Percentiles rank a stretch among this genome's conserved stretches.
These are phyloP conservation scores for Gonatopus flavifemur DNA, from an alignment of 1,140 invertebrate species.

Conservation along the genomic window DNA sequence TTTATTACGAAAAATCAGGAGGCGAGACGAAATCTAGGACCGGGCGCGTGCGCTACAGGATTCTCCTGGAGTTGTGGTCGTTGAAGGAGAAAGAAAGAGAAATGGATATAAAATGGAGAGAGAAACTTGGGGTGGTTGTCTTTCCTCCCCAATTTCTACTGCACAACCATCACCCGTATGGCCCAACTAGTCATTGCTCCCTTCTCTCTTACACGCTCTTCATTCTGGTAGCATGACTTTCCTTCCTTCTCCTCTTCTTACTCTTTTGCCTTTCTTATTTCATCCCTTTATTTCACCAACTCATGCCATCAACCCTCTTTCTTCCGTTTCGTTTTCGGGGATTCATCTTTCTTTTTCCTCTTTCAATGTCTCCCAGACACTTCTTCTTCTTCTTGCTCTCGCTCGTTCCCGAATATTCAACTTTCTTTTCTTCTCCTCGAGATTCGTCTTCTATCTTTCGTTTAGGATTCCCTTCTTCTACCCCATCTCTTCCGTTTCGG, in stretches of 20 bases:
- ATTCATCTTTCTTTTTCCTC: background rate
- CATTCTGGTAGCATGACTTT: too few relatives aligned
- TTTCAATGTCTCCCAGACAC: background rate
- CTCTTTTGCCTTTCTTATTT: too few relatives aligned
- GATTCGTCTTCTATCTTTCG: too few relatives aligned
- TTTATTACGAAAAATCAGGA: conserved; percentile 47
- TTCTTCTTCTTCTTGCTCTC: too few relatives aligned
- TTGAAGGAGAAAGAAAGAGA: background rate
- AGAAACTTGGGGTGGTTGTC: background rate
- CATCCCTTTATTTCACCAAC: too few relatives aligned
- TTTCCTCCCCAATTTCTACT: too few relatives aligned
- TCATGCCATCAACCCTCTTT: conserved; percentile 4
- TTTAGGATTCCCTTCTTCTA: too few relatives aligned
- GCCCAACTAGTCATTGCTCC: too few relatives aligned
- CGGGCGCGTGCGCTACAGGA: conserved; percentile 24
- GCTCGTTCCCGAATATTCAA: background rate
- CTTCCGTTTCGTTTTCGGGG: conserved; percentile 9
- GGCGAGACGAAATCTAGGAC: conserved; percentile 39
- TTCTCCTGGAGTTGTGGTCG: conserved; percentile 3
- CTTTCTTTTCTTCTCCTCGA: background rate
- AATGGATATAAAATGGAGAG: background rate
- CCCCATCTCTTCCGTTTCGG: too few relatives aligned
- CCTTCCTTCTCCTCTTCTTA: too few relatives aligned
- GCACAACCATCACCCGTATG: too few relatives aligned
- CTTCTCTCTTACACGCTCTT: too few relatives aligned